Base-by-base conservation (phyloP, 2,797 vertebrate genomes). In the Anguilla obscura region DNA sequence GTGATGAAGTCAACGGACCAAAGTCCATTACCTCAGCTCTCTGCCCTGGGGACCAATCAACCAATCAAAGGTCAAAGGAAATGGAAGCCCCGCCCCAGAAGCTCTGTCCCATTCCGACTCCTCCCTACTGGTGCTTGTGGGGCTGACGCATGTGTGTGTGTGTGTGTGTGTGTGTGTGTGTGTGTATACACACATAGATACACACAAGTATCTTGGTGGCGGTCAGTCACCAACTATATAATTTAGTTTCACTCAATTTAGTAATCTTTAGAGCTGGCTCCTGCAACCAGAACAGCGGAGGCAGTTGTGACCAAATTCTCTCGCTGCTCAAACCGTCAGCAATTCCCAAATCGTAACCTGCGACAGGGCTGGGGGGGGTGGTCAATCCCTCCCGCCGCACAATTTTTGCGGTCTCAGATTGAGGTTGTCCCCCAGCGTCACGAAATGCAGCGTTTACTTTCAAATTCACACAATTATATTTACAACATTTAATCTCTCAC, bases 111-210 rank as follows among this genome's bases (percentile, higher is more conserved):
- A 71, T 71, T 71, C 2, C 69, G 69, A 33, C 30, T 27, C n/a
- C 69, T 71, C 30, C 60, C 60, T 63, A 63, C 24, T 63, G 60
- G 1, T n/a, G 60, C 60, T 63, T 18, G 5, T 24, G 18, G 60
- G 60, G 21, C 60, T 63, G 60, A 90, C 92, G 88, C 92, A 0
- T 45, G 40, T 45, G 2, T 36, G 40, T 45, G 40, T 84, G 95
- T 95, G 95, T 93, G 40, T 45, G 40, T 84, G 95, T 95, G 95
- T 93, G 40, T 45, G 40, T 84, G 95, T 95, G 95, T 93, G 90
- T 93, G 89, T 94, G 54, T 94, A 90, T 93, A 9, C 12, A 24
- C 24, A 24, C 21, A 18, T 21, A 63, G 18, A 63, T 63, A 21
- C 60, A 63, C 52, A 24, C 21, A 21, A 2, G 60, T 63, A 21